Evolutionary conservation across 1,140 invertebrate species (phyloP), one percentile per base, ranked within the genome.

Genomic region (Drosophila novamexicana): DNA sequence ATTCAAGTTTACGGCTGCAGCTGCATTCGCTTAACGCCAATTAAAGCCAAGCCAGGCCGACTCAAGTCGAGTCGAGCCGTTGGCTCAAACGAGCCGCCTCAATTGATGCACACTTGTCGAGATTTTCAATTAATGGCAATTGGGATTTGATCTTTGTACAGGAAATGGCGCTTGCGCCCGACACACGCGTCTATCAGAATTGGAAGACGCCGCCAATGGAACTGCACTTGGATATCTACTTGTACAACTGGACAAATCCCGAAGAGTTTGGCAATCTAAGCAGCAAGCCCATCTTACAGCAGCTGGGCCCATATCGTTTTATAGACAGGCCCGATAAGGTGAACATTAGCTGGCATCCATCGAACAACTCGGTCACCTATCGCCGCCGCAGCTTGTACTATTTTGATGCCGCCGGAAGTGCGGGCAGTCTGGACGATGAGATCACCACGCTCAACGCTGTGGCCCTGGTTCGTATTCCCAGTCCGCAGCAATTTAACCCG

Each of bases 191-290:
- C 58, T 97, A 93, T 85, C 74, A 93, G 3, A 93, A 95, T 47
- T 97, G 97, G 97, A 94, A 95, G 82, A 94, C 94, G 75, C 96
- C 96, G 1, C 95, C 96, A 0, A 93, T 97, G 53, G 96, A 96
- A 0, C 95, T 97, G 90, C 95, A 94, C 84, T 94, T 97, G 58
- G 95, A 96, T 68, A 93, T 97, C 54, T 95, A 96, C 89, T 93
- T 97, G 22, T 97, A 95, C 85, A 97, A 97, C 92, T 97, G 96
- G 96, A 97, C 96, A 0, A 97, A 97, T 92, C 92, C 95, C 1
- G 92, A 95, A 16, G 92, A 95, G 16, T 94, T 96, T 47, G 89
- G 91, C 1, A 91, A 93, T 36, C 42, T 81, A 14, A 82, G 75
- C 7, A 92, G 92, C 0, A 96, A 96, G 77, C 95, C 96, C 7